Conservation (phyloP, 2,888 invertebrate genomes). For the Cerastis leucographa region DNA sequence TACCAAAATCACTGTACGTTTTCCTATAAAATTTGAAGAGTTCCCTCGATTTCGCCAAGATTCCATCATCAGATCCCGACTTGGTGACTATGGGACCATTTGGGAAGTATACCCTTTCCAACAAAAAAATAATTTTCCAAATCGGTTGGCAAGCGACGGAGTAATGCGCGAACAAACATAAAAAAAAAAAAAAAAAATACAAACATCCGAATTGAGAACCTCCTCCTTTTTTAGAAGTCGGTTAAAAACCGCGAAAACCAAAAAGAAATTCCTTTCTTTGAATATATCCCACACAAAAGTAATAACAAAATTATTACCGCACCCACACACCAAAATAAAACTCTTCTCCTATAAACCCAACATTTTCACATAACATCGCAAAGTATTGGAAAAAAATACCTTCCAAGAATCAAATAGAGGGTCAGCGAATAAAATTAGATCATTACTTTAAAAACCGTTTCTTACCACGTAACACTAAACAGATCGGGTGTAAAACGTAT, state of each 20-base stretch:
- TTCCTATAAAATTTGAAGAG: no score
- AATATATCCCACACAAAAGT: slow-evolving; percentile 1
- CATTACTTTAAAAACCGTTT: slow-evolving; percentile 43
- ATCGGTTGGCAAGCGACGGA: no score
- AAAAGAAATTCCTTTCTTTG: slow-evolving; percentile 16
- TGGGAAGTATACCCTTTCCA: no score
- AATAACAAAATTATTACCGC: slow-evolving; percentile 31
- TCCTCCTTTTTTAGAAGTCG: no score
- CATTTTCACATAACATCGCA: slow-evolving; percentile 30
- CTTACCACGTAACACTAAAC: slow-evolving; percentile 58
- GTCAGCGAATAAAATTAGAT: slow-evolving; percentile 54
- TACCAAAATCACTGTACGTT: no score
- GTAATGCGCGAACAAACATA: no score
- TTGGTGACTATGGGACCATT: no score
- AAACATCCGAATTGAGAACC: no score
- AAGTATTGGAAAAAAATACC: slow-evolving; percentile 41
- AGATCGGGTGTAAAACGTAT: slow-evolving; percentile 55
- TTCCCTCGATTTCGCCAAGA: no score
- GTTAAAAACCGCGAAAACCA: background rate
- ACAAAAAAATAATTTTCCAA: no score
- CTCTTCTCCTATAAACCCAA: slow-evolving; percentile 3
- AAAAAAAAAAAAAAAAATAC: no score
- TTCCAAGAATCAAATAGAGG: slow-evolving; percentile 52
- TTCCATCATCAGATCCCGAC: no score
- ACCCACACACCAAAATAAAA: slow-evolving; percentile 25